Percentiles rank a stretch among this genome's conserved stretches.
phyloP scores from a whole-genome alignment of 2,113 vertebrate species.

The Neolamprologus sp. region DNA sequence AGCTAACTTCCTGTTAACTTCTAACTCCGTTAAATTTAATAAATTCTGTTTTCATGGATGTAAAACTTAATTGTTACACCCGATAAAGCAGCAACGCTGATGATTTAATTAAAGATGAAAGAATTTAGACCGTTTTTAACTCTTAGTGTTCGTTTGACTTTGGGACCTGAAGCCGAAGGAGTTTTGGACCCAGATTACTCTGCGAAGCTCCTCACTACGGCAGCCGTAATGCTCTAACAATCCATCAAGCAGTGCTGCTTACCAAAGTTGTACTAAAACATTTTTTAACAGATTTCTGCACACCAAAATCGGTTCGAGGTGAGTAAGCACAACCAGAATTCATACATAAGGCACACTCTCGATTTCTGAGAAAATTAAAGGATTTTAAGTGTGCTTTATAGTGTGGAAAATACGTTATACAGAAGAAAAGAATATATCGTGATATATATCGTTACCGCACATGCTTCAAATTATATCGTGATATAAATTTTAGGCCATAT shows the following conservation, averaged over 20 bases:
- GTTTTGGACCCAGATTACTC: background rate
- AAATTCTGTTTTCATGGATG: too few species aligned
- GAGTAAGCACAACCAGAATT: background rate
- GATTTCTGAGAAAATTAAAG: background rate
- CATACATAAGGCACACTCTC: background rate
- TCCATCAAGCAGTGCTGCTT: rapidly evolving
- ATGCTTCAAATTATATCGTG: background rate
- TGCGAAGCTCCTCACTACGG: background rate
- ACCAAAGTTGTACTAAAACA: background rate
- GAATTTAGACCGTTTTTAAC: background rate
- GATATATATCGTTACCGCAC: background rate
- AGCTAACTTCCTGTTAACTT: too few species aligned
- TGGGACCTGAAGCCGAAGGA: rapidly evolving
- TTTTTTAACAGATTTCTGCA: background rate
- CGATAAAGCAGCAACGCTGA: rapidly evolving
- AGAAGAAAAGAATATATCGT: background rate
- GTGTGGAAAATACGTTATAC: background rate
- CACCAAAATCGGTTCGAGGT: rapidly evolving
- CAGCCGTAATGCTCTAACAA: background rate
- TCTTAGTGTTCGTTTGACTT: background rate
- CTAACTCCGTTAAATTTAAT: too few species aligned
- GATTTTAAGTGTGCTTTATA: background rate
- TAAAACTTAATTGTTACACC: background rate
- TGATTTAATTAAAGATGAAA: rapidly evolving
- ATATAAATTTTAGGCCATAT: background rate